Evolutionary conservation across 2,888 invertebrate genomes (phyloP).

Genomic region (Anticlea derivata): DNA sequence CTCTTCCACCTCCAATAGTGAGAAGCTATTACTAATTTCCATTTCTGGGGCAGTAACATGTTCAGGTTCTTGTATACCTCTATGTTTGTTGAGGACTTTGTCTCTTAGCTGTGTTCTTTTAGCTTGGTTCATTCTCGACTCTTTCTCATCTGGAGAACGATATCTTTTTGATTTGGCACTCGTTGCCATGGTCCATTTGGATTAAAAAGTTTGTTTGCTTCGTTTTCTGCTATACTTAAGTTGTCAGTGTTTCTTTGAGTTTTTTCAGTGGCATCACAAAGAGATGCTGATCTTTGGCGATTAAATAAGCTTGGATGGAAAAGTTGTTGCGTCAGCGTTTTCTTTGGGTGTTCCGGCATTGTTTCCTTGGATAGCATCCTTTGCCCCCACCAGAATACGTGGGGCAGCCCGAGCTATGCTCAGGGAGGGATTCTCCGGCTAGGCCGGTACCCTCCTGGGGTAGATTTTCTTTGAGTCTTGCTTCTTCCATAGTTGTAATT

Average conservation of each 20-base stretch:
- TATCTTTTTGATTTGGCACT: slow-evolving; percentile 4
- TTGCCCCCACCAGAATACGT: neutral
- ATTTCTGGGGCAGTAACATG: neutral
- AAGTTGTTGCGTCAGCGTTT: neutral
- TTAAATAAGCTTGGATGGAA: neutral
- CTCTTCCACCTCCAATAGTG: slow-evolving; percentile 1
- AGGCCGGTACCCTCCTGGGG: too few species aligned
- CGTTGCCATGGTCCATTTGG: slow-evolving; percentile 3
- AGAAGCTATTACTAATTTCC: neutral
- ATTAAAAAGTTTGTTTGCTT: neutral
- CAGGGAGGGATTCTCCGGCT: too few species aligned
- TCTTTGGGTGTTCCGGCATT: too few species aligned
- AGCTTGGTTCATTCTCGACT: slow-evolving; percentile 1
- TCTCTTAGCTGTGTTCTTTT: slow-evolving; percentile 5
- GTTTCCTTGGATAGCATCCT: neutral
- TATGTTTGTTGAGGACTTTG: neutral
- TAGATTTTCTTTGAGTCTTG: too few species aligned
- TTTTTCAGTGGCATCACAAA: neutral
- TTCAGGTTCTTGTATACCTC: neutral
- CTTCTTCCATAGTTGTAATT: too few species aligned
- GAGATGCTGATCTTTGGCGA: neutral
- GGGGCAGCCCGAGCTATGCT: too few species aligned
- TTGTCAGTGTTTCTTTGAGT: neutral
- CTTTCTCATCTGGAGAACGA: slow-evolving; percentile 6
- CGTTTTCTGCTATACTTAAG: neutral